Evolutionary conservation across 1,140 invertebrate genomes (phyloP).

Genomic region (Lepidurus apus): DNA sequence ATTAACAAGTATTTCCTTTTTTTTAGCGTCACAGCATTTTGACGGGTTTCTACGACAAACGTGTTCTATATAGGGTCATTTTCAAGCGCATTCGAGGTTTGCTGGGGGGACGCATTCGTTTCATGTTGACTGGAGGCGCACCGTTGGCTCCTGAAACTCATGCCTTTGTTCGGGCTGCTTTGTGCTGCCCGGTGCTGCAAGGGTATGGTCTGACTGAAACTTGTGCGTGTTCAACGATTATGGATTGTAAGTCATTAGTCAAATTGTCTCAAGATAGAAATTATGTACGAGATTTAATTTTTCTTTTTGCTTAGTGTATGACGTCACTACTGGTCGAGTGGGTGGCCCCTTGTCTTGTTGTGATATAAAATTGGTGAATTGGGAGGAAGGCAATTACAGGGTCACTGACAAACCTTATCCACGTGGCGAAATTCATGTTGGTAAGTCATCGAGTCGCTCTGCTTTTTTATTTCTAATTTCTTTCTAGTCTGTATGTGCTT

Average conservation of each 20-base stretch:
- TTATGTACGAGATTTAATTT: slow-evolving; percentile 36
- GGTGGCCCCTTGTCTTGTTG: slow-evolving; percentile 81
- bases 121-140: slow-evolving; percentile 88
- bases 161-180: slow-evolving; percentile 84
- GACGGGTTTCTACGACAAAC: neutral
- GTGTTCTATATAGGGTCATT: slow-evolving; percentile 52
- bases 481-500: too few species aligned
- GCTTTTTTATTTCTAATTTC: neutral
- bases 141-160: slow-evolving; percentile 94
- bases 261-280: neutral
- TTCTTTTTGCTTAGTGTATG: slow-evolving; percentile 49
- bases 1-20: slow-evolving; percentile 55
- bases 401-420: slow-evolving; percentile 85
- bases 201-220: slow-evolving; percentile 98
- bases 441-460: slow-evolving; percentile 37
- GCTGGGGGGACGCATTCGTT: slow-evolving; percentile 78
- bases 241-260: slow-evolving; percentile 55
- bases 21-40: neutral
- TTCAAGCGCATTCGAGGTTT: slow-evolving; percentile 71
- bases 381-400: slow-evolving; percentile 91
- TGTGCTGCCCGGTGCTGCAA: slow-evolving; percentile 84
- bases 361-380: slow-evolving; percentile 82
- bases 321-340: slow-evolving; percentile 73
- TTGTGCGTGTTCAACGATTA: slow-evolving; percentile 83
- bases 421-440: slow-evolving; percentile 86